Evolutionary conservation across 2,113 vertebrate species (phyloP).

Genomic region (Corythornis madagascariensis): DNA sequence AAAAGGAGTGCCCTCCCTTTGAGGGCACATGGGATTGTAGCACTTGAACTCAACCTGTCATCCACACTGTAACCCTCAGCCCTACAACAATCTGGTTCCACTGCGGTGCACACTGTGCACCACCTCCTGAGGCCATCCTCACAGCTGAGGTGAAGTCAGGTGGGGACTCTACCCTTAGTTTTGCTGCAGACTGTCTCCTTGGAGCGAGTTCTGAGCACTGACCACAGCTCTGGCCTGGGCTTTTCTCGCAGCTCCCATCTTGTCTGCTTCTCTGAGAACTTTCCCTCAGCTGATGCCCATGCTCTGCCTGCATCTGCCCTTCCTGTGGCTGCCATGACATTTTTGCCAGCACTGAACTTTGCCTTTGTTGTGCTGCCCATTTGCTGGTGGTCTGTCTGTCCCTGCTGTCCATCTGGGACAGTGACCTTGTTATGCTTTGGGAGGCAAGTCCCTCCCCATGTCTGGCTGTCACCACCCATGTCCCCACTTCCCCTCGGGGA

Average conservation of each 20-base stretch:
- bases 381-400: background rate
- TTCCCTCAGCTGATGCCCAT: background rate
- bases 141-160: background rate
- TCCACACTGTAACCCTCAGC: background rate
- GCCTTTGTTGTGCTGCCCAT: background rate
- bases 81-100: background rate
- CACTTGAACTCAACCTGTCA: background rate
- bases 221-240: background rate
- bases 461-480: fast-evolving
- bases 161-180: background rate
- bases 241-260: background rate
- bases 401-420: background rate
- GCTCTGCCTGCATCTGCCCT: background rate
- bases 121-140: fast-evolving
- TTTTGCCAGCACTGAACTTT: background rate
- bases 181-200: background rate
- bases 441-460: background rate
- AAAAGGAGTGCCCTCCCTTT: background rate
- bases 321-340: background rate
- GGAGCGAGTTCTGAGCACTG: background rate
- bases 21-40: background rate
- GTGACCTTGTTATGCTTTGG: background rate
- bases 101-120: background rate
- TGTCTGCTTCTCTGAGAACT: background rate
- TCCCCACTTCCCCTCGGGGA: background rate